Evolutionary conservation across 2,888 invertebrate genomes (phyloP).

Genomic region (Drosophila recens): DNA sequence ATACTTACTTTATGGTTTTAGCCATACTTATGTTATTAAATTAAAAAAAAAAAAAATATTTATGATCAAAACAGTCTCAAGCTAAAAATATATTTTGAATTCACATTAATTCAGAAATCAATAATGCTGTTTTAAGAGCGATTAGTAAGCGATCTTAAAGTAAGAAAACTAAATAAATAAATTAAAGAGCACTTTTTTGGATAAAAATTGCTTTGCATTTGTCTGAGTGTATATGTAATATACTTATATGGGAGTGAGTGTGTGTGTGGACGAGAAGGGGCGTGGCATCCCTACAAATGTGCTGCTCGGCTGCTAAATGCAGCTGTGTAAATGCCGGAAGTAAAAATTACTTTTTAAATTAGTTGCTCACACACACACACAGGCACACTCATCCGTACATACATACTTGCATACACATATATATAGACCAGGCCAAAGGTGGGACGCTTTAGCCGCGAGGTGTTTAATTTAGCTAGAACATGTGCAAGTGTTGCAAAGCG

Average conservation of each 20-base stretch:
- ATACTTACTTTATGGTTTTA: no score
- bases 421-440: conserved; percentile 19
- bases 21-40: no score
- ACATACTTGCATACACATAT: neutral
- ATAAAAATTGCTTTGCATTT: no score
- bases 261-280: neutral
- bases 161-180: no score
- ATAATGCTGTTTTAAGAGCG: no score
- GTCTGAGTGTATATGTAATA: neutral
- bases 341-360: conserved; percentile 80
- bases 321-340: conserved; percentile 79
- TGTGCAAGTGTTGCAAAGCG: conserved; percentile 71
- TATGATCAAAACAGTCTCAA: no score
- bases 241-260: neutral
- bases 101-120: no score
- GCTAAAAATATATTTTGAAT: no score
- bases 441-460: conserved; percentile 48
- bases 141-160: no score
- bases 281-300: conserved; percentile 12
- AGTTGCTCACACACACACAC: conserved; percentile 54
- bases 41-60: no score
- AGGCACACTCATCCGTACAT: conserved; percentile 2
- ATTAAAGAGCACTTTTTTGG: no score
- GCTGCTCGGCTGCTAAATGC: conserved; percentile 47
- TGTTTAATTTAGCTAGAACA: conserved; percentile 65